A percentile compares a stretch with the other conserved stretches of the same genome.
phyloP scores from a whole-genome alignment of 2,113 vertebrate species.

The Myodes glareolus region DNA sequence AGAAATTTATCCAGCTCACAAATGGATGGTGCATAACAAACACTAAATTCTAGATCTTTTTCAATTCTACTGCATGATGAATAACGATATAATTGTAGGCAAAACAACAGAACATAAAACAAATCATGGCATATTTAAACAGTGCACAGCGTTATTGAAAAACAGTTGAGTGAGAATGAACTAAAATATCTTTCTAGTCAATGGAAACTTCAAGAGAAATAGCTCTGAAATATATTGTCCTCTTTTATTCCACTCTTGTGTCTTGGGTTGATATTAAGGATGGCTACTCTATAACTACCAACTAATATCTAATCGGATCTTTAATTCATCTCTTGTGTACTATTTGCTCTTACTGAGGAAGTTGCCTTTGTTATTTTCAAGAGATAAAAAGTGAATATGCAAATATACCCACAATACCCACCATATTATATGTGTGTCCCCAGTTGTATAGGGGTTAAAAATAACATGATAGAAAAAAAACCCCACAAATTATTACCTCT shows the following conservation, averaged over 20 bases:
- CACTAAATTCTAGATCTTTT: not conserved
- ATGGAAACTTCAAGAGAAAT: not conserved
- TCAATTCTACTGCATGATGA: not conserved
- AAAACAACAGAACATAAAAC: not conserved
- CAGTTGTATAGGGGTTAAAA: not conserved
- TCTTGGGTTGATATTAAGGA: not conserved
- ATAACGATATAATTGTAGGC: not conserved
- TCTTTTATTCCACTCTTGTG: not conserved
- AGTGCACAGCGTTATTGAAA: not conserved
- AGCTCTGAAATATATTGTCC: not conserved
- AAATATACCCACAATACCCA: not conserved
- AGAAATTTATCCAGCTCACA: not conserved
- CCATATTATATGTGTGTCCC: not conserved
- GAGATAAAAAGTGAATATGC: not conserved
- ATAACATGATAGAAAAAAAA: not conserved
- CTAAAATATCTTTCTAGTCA: not conserved
- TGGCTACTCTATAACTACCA: not conserved
- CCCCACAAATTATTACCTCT: not conserved
- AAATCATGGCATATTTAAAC: not conserved
- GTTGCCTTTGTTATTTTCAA: not conserved
- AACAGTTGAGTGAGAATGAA: not conserved
- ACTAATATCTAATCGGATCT: not conserved
- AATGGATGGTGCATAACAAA: not conserved
- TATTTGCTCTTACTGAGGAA: not conserved
- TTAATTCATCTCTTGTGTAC: not conserved